Evolutionary conservation across 2,797 vertebrate species (phyloP).

Genomic region (Glossophaga mutica): DNA sequence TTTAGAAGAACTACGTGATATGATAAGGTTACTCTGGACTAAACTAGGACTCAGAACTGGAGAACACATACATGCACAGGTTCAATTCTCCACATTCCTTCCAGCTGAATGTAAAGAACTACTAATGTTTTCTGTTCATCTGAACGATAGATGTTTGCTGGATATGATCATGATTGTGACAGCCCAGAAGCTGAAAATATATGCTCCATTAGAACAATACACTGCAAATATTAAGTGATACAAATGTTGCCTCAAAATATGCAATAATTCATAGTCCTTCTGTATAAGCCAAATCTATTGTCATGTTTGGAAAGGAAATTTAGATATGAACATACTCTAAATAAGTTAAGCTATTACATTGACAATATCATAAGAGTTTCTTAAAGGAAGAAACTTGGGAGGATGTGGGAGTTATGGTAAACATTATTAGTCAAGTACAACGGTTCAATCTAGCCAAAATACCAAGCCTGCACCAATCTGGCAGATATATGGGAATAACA

Average conservation of each 20-base stretch:
- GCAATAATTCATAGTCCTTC: neutral
- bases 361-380: neutral
- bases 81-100: neutral
- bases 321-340: neutral
- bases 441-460: neutral
- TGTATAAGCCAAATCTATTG: neutral
- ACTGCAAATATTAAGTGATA: neutral
- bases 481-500: neutral
- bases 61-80: no score
- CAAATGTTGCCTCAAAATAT: neutral
- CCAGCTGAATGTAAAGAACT: neutral
- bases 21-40: no score
- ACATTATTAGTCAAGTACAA: neutral
- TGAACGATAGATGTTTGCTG: neutral
- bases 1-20: no score
- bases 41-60: no score
- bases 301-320: neutral
- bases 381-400: neutral
- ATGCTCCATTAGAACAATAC: neutral
- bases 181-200: neutral
- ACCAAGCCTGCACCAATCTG: neutral
- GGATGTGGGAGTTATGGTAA: neutral
- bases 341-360: neutral
- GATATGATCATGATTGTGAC: neutral
- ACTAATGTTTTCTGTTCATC: neutral